Conservation (phyloP, 2,888 invertebrate species). For the Leptogaster cylindrica region DNA sequence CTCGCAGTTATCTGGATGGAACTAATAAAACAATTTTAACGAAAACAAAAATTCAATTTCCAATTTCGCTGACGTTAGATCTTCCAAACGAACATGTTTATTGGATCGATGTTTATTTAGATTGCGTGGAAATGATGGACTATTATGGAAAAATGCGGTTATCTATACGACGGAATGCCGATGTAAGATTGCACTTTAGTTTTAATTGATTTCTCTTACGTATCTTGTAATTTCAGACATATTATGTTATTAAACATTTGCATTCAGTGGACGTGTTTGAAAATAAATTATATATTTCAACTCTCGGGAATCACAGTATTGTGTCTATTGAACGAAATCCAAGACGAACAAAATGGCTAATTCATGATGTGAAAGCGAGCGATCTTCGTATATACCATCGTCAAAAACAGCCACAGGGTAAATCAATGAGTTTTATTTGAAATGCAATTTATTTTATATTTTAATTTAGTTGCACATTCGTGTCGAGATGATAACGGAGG, state of each 20-base stretch:
- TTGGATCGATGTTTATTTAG: conserved; percentile 83
- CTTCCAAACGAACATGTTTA: conserved; percentile 73
- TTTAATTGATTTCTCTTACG: background rate
- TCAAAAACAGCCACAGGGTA: conserved; percentile 77
- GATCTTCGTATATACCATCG: conserved; percentile 77
- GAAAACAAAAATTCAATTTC: conserved; percentile 75
- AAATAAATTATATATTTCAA: conserved; percentile 74
- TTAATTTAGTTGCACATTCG: conserved; percentile 67
- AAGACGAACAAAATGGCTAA: too few relatives aligned
- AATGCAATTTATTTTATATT: background rate
- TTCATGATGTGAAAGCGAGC: conserved; percentile 68
- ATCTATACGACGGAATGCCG: conserved; percentile 57
- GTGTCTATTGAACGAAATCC: too few relatives aligned
- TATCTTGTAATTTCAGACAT: conserved; percentile 51
- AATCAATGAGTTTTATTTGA: conserved; percentile 35
- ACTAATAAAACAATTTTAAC: conserved; percentile 68
- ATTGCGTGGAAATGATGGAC: conserved; percentile 78
- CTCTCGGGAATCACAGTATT: conserved; percentile 71
- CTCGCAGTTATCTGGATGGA: conserved; percentile 72
- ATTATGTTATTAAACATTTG: conserved; percentile 60
- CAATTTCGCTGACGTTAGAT: conserved; percentile 76
- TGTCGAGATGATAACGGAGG: conserved; percentile 72
- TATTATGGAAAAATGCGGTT: conserved; percentile 74
- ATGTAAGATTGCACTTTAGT: conserved; percentile 50
- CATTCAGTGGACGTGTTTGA: conserved; percentile 78